These are phyloP conservation scores for Ptychadena robeensis DNA, from an alignment of 2,797 vertebrate species.

Conservation along the genomic window DNA sequence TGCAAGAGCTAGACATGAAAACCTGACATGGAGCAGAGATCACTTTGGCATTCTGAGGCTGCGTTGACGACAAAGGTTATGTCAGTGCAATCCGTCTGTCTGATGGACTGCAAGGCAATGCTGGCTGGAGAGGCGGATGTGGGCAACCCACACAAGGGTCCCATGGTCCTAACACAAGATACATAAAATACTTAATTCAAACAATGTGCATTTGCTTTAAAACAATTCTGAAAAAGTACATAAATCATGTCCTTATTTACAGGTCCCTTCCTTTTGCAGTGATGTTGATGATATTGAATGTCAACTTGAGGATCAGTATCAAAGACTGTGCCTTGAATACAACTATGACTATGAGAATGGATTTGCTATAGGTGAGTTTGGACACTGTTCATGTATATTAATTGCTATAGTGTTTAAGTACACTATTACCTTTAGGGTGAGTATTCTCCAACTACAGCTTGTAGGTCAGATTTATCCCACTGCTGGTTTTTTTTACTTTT, in stretches of 20 bases:
- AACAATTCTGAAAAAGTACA: background rate
- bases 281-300: conserved; percentile 87
- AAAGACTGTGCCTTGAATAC: conserved; percentile 93
- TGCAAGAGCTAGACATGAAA: no score
- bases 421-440: no score
- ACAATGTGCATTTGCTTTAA: background rate
- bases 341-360: conserved; percentile 98
- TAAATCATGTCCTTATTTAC: conserved; percentile 31
- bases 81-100: no score
- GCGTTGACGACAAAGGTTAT: no score
- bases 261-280: conserved; percentile 92
- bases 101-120: no score
- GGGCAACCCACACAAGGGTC: no score
- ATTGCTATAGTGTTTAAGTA: background rate
- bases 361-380: conserved; percentile 88
- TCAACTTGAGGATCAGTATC: conserved; percentile 87
- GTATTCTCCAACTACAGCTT: background rate
- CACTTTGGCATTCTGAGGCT: no score
- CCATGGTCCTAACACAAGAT: no score
- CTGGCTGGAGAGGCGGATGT: no score
- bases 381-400: background rate
- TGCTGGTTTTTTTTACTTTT: no score
- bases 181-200: background rate
- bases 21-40: no score
- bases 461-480: no score